A percentile compares a stretch with the other conserved stretches of the same genome.
Conservation (phyloP, 2,113 vertebrate species). For the Struthio camelus region DNA sequence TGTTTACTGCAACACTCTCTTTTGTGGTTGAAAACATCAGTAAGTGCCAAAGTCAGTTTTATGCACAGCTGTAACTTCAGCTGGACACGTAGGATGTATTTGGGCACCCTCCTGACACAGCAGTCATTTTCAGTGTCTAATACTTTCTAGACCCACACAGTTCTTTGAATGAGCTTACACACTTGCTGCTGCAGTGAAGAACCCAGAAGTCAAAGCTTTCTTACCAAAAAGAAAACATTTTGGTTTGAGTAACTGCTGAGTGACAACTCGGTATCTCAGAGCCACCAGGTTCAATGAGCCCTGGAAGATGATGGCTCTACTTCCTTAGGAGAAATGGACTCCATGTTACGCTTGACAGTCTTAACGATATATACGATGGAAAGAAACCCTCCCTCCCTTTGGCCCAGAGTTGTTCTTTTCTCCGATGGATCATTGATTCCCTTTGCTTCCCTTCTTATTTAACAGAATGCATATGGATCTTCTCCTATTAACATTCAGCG, state of each 20-base stretch:
- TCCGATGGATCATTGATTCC: slow-evolving; percentile 12
- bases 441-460: slow-evolving; percentile 15
- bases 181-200: neutral
- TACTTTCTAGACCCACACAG: neutral
- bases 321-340: neutral
- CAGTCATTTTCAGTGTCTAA: neutral
- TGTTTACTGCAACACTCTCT: neutral
- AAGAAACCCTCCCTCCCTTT: neutral
- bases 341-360: neutral
- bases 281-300: neutral
- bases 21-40: neutral
- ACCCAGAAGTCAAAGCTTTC: neutral
- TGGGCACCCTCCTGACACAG: neutral
- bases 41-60: neutral
- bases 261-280: neutral
- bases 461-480: slow-evolving; percentile 37
- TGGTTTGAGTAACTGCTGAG: neutral
- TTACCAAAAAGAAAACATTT: neutral
- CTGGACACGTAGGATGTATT: neutral
- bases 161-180: neutral
- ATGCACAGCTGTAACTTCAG: neutral
- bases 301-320: neutral
- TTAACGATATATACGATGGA: neutral
- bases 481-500: neutral
- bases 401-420: slow-evolving; percentile 9